Base-by-base conservation (phyloP, 2,797 vertebrate species). In the Brachymystax lenok region DNA sequence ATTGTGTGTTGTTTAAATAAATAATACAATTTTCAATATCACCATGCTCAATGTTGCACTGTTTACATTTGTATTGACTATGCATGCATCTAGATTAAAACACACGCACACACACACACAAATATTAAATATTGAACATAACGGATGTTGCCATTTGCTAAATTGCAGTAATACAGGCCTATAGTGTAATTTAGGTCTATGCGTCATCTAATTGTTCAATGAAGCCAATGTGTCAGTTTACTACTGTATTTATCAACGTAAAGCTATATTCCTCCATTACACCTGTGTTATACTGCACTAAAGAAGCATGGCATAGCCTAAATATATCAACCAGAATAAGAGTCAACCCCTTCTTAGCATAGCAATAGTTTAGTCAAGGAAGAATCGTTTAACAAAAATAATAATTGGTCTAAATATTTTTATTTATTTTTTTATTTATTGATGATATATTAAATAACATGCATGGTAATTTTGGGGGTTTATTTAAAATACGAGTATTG, bases 41-140 rank as follows among this genome's bases (percentile, higher is more conserved):
- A 74, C 83, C 84, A 77, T 81, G 63, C 75, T 79, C 74, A 81
- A 61, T 79, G 74, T 68, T 80, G 78, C 35, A 71, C 66, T 90
- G 84, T 86, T 80, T 79, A 80, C 52, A 66, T 83, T 75, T 82
- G 66, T 74, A 80, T 71, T 52, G 52, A 33, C 54, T 71, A 46
- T 46, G 40, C 40, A 46, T 46, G 24, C 71, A 72, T 27, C 73
- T 56, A 56, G 69, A 83, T 81, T 35, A 68, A 46, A 3, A 52
- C 16, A 54, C 51, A 52, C 51, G 14, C 50, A 51, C 6, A 59
- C 56, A 59, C 56, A 59, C 56, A 59, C 54, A 19, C 19, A 1
- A 19, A 8, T 21, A 12, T 24, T 24, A 10, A 27, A 63, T 63
- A 19, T 63, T 24, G 21, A 24, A 63, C 19, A 59, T 19, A 59